Evolutionary conservation across 1,140 invertebrate genomes (phyloP).

Genomic region (Ceratitis capitata): DNA sequence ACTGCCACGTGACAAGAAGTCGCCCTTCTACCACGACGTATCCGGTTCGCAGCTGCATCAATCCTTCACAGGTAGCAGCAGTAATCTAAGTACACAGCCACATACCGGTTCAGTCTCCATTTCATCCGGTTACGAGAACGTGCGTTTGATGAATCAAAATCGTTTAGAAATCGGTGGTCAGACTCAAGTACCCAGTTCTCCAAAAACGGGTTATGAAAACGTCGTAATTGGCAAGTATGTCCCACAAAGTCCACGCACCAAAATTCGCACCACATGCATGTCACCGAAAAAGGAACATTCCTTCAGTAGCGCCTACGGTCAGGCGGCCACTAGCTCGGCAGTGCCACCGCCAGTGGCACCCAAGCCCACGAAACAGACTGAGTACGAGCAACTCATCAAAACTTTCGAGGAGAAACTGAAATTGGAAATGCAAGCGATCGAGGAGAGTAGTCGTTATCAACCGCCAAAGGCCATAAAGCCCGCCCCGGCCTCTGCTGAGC

Average conservation of each 20-base stretch:
- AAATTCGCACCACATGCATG: constrained; percentile 63
- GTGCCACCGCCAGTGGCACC: constrained; percentile 52
- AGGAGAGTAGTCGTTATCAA: constrained; percentile 44
- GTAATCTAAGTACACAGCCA: constrained; percentile 46
- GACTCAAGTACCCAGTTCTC: not conserved
- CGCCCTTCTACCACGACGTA: constrained; percentile 62
- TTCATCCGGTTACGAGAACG: constrained; percentile 62
- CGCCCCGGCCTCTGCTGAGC: not conserved
- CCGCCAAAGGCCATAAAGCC: not conserved
- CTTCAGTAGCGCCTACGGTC: constrained; percentile 47
- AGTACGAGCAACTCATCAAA: constrained; percentile 63
- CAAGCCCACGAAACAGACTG: constrained; percentile 52
- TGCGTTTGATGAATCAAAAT: constrained; percentile 57
- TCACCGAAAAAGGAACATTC: constrained; percentile 61
- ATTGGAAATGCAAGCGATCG: constrained; percentile 50
- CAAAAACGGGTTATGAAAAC: constrained; percentile 56
- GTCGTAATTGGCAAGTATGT: constrained; percentile 56
- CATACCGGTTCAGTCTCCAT: constrained; percentile 41
- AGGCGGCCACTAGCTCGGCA: constrained; percentile 42
- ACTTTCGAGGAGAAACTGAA: constrained; percentile 63
- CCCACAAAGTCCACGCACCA: constrained; percentile 62
- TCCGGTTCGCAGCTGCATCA: constrained; percentile 1
- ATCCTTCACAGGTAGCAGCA: constrained; percentile 46
- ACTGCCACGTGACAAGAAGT: constrained; percentile 79
- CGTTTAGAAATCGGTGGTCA: constrained; percentile 61